Evolutionary conservation across 2,113 vertebrate species (phyloP).

Genomic region (Eretmochelys imbricata): DNA sequence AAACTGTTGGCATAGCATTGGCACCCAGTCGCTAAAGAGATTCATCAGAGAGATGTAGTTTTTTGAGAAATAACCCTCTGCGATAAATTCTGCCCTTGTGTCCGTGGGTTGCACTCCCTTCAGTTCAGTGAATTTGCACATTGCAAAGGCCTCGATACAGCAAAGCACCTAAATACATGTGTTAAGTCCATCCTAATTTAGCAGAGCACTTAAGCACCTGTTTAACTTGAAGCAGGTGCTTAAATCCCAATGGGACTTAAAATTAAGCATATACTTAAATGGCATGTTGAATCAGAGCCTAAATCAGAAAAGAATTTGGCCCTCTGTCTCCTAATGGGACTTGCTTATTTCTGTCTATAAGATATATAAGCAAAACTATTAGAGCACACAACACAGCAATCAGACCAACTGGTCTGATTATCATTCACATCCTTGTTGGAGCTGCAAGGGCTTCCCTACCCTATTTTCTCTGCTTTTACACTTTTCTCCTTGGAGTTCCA

Average conservation of each 20-base stretch:
- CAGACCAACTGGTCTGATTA: not conserved
- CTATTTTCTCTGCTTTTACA: not conserved
- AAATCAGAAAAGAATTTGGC: not conserved
- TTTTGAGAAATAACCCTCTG: not conserved
- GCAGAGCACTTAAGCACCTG: not conserved
- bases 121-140: not conserved
- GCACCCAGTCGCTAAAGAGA: not conserved
- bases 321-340: not conserved
- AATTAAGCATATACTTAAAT: not conserved
- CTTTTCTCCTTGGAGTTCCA: fast-evolving
- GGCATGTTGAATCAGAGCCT: not conserved
- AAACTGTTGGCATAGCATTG: not conserved
- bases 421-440: not conserved
- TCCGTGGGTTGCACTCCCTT: not conserved
- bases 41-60: not conserved
- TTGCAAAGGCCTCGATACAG: not conserved
- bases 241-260: not conserved
- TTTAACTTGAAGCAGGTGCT: not conserved
- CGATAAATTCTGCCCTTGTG: not conserved
- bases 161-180: not conserved
- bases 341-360: not conserved
- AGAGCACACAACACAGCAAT: not conserved
- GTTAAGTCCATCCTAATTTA: not conserved
- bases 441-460: not conserved
- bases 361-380: not conserved